Conservation (phyloP, 1,140 invertebrate species). For the Drosophila mojavensis region DNA sequence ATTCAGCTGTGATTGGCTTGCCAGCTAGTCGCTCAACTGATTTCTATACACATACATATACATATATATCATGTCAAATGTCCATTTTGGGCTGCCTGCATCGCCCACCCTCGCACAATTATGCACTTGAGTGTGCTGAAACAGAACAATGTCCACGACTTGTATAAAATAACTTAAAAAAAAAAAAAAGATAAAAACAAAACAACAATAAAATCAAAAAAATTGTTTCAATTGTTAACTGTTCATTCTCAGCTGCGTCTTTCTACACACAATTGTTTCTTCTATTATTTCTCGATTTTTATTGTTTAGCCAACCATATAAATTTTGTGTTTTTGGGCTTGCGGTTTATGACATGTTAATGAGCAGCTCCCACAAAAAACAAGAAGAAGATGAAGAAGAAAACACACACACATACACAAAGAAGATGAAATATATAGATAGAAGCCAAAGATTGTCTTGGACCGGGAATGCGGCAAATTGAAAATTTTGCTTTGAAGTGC, state of each 20-base stretch:
- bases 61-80: conserved; percentile 62
- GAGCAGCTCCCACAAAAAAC: conserved; percentile 53
- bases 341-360: conserved; percentile 82
- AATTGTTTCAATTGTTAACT: conserved; percentile 18
- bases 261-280: conserved; percentile 36
- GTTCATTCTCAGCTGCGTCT: conserved; percentile 14
- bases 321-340: conserved; percentile 29
- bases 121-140: conserved; percentile 35
- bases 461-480: conserved; percentile 34
- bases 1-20: conserved; percentile 27
- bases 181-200: background rate
- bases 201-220: background rate
- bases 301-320: conserved; percentile 8
- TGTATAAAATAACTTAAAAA: conserved; percentile 28
- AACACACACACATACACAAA: no score
- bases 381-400: conserved; percentile 1
- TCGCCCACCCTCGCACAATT: conserved; percentile 43
- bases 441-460: conserved; percentile 23
- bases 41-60: background rate
- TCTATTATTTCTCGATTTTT: conserved; percentile 28
- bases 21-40: background rate
- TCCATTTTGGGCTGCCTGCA: conserved; percentile 34
- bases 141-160: conserved; percentile 68
- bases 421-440: conserved; percentile 9
- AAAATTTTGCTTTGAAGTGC: conserved; percentile 46